Percentiles rank a stretch among this genome's conserved stretches.
Evolutionary conservation across 2,113 vertebrate species (phyloP).

Genomic region (Machaerirhynchus nigripectus): DNA sequence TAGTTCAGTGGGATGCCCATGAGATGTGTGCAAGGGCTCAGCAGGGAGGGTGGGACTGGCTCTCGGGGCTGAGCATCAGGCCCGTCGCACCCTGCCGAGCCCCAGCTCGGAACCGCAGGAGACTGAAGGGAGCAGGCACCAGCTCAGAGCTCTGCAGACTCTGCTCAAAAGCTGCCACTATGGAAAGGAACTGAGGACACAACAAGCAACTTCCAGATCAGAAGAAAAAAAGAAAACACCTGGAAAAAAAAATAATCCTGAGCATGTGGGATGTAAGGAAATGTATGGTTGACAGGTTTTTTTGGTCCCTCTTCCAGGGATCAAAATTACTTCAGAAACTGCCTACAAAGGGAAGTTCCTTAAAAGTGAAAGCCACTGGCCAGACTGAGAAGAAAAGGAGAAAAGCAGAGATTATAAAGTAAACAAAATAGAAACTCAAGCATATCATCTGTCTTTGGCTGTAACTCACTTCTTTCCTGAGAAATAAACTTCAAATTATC

Average conservation of each 20-base stretch:
- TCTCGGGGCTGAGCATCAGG: not conserved
- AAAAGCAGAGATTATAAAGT: not conserved
- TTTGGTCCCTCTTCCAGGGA: not conserved
- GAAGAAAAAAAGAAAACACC: not conserved
- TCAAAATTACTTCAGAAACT: not conserved
- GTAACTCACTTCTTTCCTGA: not conserved
- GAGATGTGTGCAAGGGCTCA: not conserved
- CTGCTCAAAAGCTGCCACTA: not conserved
- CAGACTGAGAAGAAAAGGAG: not conserved
- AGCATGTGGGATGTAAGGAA: not conserved
- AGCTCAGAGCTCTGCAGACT: not conserved
- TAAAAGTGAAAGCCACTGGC: not conserved
- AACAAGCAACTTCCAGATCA: not conserved
- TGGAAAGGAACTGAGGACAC: not conserved
- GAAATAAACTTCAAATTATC: not conserved
- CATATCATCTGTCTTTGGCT: not conserved
- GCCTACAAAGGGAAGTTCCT: not conserved
- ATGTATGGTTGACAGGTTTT: not conserved
- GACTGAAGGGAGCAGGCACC: not conserved
- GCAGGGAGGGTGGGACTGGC: not conserved
- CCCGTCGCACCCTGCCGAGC: rapidly evolving
- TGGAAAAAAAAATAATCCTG: not conserved
- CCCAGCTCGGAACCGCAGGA: no score
- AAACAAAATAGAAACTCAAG: not conserved
- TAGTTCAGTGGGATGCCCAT: not conserved